phyloP scores from a whole-genome alignment of 1,140 invertebrate species.

The Tachypleus tridentatus region DNA sequence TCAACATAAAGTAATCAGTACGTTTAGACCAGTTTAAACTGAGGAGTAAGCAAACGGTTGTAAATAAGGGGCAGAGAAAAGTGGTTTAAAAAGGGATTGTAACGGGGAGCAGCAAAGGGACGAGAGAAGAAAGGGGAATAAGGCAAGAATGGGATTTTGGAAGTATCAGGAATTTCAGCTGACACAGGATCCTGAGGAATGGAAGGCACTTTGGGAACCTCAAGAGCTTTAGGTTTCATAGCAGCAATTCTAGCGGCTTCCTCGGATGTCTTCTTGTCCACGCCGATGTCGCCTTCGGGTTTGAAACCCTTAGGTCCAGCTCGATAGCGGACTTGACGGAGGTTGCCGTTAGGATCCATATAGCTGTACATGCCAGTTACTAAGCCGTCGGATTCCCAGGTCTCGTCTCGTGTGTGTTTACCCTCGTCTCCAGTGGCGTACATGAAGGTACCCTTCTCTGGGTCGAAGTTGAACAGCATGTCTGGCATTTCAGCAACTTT shows the following conservation, averaged over 20 bases:
- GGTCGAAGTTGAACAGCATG: no score
- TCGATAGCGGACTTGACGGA: conserved; percentile 70
- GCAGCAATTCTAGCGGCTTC: conserved; percentile 22
- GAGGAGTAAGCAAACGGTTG: no score
- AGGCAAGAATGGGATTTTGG: no score
- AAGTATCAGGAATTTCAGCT: no score
- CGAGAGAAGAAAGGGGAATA: no score
- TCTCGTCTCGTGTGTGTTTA: conserved; percentile 14
- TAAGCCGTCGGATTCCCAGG: conserved; percentile 53
- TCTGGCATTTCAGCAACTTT: no score
- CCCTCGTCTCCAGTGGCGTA: conserved; percentile 18
- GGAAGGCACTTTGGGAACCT: not conserved
- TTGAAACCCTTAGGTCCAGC: conserved; percentile 44
- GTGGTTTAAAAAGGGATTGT: no score
- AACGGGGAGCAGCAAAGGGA: no score
- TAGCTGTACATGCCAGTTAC: conserved; percentile 77
- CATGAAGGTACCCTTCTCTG: conserved; percentile 4
- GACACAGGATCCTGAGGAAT: no score
- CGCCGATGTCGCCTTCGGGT: conserved; percentile 19
- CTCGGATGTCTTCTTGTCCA: conserved; percentile 22
- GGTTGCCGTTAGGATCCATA: conserved; percentile 60
- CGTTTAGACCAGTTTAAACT: no score
- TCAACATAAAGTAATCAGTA: no score
- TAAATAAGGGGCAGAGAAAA: no score
- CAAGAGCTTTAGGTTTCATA: conserved; percentile 20